Conservation (phyloP, 2,797 vertebrate genomes). For the Botia kubotai region DNA sequence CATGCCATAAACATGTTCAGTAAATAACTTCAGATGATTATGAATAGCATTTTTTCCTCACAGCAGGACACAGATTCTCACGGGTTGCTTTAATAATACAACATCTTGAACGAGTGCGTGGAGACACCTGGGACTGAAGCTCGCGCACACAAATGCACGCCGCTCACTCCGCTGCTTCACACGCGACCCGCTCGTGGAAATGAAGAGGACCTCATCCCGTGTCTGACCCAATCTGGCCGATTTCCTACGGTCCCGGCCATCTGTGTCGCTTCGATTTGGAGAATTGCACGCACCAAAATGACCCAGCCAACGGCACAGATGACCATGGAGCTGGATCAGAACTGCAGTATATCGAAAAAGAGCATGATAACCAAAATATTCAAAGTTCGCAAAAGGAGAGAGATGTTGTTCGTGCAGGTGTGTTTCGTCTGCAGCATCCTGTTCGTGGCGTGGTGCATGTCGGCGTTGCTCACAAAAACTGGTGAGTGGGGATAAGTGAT, state of each 20-base stretch:
- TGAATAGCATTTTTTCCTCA: neutral
- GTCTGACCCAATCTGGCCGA: slow-evolving; percentile 42
- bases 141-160: slow-evolving; percentile 29
- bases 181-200: slow-evolving; percentile 44
- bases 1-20: neutral
- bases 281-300: slow-evolving; percentile 15
- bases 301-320: slow-evolving; percentile 2
- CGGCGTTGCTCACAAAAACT: slow-evolving; percentile 63
- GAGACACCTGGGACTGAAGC: slow-evolving; percentile 18
- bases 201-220: slow-evolving; percentile 54
- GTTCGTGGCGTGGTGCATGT: slow-evolving; percentile 67
- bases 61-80: slow-evolving; percentile 15
- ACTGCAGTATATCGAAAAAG: slow-evolving; percentile 60
- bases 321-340: slow-evolving; percentile 55
- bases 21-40: slow-evolving; percentile 33
- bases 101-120: slow-evolving; percentile 22
- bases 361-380: slow-evolving; percentile 61
- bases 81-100: slow-evolving; percentile 22
- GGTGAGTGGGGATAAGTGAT: slow-evolving; percentile 60
- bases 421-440: slow-evolving; percentile 67
- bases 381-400: slow-evolving; percentile 69
- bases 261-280: slow-evolving; percentile 39
- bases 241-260: slow-evolving; percentile 47
- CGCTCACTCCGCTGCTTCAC: slow-evolving; percentile 25
- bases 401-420: slow-evolving; percentile 69